phyloP scores from a whole-genome alignment of 2,113 vertebrate genomes.

The Upupa epops region DNA sequence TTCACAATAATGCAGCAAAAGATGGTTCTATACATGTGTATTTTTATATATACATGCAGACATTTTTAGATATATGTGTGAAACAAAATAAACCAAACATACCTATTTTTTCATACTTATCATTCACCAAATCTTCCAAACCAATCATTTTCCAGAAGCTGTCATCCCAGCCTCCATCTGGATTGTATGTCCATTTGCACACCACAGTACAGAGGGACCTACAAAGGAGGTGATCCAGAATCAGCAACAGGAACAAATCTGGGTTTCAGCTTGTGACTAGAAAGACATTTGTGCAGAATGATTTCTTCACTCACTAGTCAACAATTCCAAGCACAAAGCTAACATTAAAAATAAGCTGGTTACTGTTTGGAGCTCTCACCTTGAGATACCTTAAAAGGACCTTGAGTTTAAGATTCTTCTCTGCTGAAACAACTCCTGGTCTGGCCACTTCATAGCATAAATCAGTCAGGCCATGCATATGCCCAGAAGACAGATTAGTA shows the following conservation, averaged over 20 bases:
- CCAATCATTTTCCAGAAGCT: constrained; percentile 88
- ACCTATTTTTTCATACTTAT: constrained; percentile 92
- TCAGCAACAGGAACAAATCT: neutral
- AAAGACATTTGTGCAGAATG: neutral
- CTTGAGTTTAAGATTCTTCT: constrained; percentile 33
- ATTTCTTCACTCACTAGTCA: neutral
- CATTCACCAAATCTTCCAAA: constrained; percentile 85
- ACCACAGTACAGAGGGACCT: constrained; percentile 94
- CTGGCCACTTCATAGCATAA: constrained; percentile 1
- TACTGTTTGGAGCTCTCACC: neutral
- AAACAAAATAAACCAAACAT: neutral
- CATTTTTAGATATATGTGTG: neutral
- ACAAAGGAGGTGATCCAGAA: neutral
- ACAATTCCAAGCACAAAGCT: neutral
- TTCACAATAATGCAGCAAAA: neutral
- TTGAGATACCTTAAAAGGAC: constrained; percentile 23
- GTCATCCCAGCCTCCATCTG: constrained; percentile 89
- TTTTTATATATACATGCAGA: neutral
- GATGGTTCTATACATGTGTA: neutral
- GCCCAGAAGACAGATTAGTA: neutral
- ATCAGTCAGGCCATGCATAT: neutral
- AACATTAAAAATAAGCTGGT: neutral
- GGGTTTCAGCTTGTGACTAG: neutral
- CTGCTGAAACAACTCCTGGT: constrained; percentile 12
- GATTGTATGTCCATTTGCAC: constrained; percentile 94